Conservation (phyloP, 2,797 vertebrate species). For the Astyanax mexicanus region DNA sequence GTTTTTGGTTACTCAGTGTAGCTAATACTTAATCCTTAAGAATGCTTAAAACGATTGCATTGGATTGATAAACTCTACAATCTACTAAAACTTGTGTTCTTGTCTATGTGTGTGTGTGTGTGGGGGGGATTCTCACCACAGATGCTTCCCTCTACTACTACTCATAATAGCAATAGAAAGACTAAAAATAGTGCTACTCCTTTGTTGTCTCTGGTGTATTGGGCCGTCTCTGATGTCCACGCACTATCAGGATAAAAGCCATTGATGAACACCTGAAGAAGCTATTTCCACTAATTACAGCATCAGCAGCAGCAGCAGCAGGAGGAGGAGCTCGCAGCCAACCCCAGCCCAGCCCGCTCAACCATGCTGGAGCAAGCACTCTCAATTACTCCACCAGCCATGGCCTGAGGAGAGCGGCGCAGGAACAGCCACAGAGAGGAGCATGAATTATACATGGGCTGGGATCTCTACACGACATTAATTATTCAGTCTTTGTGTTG, state of each 20-base stretch:
- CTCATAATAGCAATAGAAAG: neutral
- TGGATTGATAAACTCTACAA: too few species aligned
- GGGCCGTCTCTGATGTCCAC: neutral
- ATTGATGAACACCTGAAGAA: slow-evolving; percentile 38
- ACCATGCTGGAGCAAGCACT: slow-evolving; percentile 52
- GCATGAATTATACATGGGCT: slow-evolving; percentile 70
- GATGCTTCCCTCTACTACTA: slow-evolving; percentile 8
- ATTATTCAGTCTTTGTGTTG: slow-evolving; percentile 65
- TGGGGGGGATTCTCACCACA: neutral
- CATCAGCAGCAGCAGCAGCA: too few species aligned
- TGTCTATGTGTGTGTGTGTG: too few species aligned
- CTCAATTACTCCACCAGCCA: slow-evolving; percentile 58
- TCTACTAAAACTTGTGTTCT: too few species aligned
- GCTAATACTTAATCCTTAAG: too few species aligned
- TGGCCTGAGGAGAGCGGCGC: slow-evolving; percentile 48
- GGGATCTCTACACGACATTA: slow-evolving; percentile 59
- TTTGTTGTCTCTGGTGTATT: neutral
- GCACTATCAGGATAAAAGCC: neutral
- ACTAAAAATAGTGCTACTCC: slow-evolving; percentile 32
- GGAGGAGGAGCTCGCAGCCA: slow-evolving; percentile 43
- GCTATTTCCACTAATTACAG: slow-evolving; percentile 51
- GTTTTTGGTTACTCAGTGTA: too few species aligned
- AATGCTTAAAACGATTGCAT: too few species aligned
- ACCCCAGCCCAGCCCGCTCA: slow-evolving; percentile 40
- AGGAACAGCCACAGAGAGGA: slow-evolving; percentile 43